These are phyloP conservation scores for Sceloporus undulatus DNA, from an alignment of 2,113 vertebrate genomes.

Conservation along the genomic window DNA sequence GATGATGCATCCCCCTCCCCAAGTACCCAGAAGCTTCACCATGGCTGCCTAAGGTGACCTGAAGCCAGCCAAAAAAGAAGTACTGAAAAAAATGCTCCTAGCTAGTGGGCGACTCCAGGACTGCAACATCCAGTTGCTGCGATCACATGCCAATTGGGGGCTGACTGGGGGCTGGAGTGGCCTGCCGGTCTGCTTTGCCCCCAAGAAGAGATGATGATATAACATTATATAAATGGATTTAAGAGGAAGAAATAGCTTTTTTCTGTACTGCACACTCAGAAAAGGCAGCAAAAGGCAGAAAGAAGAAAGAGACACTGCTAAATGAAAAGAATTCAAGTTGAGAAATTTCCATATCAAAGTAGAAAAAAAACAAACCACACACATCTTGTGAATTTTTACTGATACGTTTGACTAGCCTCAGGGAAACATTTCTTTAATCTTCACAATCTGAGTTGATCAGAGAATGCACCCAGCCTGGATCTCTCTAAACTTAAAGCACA, in stretches of 20 bases:
- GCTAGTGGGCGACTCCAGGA: too few species aligned
- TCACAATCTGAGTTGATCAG: constrained; percentile 5
- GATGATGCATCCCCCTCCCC: too few species aligned
- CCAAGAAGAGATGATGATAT: not conserved
- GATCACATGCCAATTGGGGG: too few species aligned
- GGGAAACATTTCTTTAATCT: constrained; percentile 4
- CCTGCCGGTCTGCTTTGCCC: too few species aligned
- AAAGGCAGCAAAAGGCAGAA: not conserved
- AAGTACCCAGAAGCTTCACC: too few species aligned
- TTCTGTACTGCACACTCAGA: not conserved
- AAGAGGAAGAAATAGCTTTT: not conserved
- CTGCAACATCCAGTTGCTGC: too few species aligned
- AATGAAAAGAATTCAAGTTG: not conserved
- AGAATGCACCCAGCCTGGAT: not conserved
- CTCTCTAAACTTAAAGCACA: not conserved
- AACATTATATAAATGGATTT: not conserved
- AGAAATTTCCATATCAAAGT: not conserved
- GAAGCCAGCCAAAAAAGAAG: too few species aligned
- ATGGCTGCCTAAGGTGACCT: too few species aligned
- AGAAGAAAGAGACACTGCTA: not conserved
- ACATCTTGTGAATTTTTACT: constrained; percentile 1
- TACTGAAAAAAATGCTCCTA: too few species aligned
- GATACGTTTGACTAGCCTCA: not conserved
- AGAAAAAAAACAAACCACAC: not conserved
- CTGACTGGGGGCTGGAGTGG: too few species aligned